A percentile compares a stretch with the other conserved stretches of the same genome.
Evolutionary conservation across 2,888 invertebrate genomes (phyloP).

Genomic region (Eupeodes luniger): DNA sequence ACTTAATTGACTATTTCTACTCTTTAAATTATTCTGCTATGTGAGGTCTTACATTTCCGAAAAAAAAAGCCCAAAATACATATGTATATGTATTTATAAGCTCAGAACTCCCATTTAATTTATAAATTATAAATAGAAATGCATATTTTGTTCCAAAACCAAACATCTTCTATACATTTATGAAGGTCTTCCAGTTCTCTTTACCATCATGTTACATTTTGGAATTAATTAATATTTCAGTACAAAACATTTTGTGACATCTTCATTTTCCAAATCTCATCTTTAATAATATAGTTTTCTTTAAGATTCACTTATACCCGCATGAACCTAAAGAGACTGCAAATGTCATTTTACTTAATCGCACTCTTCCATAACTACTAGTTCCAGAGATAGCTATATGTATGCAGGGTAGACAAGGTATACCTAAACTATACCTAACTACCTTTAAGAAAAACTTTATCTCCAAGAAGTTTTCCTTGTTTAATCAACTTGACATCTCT

Average conservation of each 20-base stretch:
- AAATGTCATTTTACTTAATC: conserved; percentile 23
- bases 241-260: too few relatives aligned
- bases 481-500: conserved; percentile 21
- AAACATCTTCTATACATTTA: too few relatives aligned
- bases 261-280: not conserved
- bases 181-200: not conserved
- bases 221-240: not conserved
- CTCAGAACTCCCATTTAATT: too few relatives aligned
- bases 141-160: too few relatives aligned
- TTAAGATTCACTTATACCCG: not conserved
- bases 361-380: not conserved
- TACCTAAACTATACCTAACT: not conserved
- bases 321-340: not conserved
- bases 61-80: too few relatives aligned
- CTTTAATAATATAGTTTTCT: not conserved
- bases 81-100: too few relatives aligned
- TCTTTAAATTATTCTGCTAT: too few relatives aligned
- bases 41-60: too few relatives aligned
- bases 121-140: too few relatives aligned
- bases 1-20: too few relatives aligned
- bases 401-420: not conserved
- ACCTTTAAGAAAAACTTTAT: conserved; percentile 22
- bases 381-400: too few relatives aligned
- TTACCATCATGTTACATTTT: not conserved
- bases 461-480: conserved; percentile 14